A percentile compares a stretch with the other conserved stretches of the same genome.
These are phyloP conservation scores for Clusia tigrina DNA, from an alignment of 2,888 invertebrate genomes.

Conservation along the genomic window DNA sequence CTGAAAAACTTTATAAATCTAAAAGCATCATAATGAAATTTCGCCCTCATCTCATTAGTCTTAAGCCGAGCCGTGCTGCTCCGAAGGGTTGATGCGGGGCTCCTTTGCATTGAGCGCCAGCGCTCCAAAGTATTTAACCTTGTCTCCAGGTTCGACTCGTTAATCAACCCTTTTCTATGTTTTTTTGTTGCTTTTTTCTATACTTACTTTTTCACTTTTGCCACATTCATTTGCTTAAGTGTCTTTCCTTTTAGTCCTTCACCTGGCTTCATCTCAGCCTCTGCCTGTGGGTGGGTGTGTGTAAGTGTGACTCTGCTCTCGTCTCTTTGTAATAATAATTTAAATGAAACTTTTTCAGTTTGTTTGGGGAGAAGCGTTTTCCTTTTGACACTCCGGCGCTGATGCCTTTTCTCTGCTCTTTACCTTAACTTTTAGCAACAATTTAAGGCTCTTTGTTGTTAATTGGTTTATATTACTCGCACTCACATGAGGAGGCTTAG, in stretches of 20 bases:
- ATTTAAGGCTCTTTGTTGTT: neutral
- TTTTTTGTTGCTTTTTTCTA: conserved; percentile 5
- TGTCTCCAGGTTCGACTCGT: conserved; percentile 16
- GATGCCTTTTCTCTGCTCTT: neutral
- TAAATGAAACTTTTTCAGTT: neutral
- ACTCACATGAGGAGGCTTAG: too few relatives aligned
- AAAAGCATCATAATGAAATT: conserved; percentile 59
- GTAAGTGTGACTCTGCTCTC: conserved; percentile 14
- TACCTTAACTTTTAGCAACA: neutral
- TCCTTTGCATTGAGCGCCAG: conserved; percentile 9
- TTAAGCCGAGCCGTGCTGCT: neutral
- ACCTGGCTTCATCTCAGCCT: neutral
- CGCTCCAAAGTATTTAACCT: conserved; percentile 40
- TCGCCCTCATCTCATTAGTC: conserved; percentile 60
- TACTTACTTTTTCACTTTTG: too few relatives aligned
- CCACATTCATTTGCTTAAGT: conserved; percentile 33
- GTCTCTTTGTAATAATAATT: conserved; percentile 24
- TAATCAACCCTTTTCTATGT: conserved; percentile 19
- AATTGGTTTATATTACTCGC: conserved; percentile 5
- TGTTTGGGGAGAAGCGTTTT: neutral
- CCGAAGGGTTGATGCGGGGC: neutral
- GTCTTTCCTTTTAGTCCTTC: conserved; percentile 16
- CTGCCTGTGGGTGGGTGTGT: conserved; percentile 1
- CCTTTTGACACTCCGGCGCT: neutral
- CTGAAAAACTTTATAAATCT: conserved; percentile 38